Conservation (phyloP, 2,888 invertebrate genomes). For the Drosophila imparisetae region DNA sequence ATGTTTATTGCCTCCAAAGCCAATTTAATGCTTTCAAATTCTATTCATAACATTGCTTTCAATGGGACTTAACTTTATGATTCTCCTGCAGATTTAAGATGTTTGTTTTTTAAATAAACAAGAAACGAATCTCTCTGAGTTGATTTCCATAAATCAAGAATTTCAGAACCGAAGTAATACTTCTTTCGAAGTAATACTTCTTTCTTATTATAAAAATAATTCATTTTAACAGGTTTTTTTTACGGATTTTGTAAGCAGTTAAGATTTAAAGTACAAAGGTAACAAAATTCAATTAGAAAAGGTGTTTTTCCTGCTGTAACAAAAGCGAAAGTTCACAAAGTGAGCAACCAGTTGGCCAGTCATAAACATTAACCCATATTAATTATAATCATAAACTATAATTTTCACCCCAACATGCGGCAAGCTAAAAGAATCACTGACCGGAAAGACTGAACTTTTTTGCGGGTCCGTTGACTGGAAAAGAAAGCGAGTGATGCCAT, state of each 20-base stretch:
- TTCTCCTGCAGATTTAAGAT: constrained; percentile 13
- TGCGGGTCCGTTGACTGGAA: constrained; percentile 30
- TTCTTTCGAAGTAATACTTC: neutral
- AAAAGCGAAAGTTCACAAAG: constrained; percentile 65
- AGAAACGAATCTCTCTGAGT: constrained; percentile 10
- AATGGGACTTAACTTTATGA: constrained; percentile 30
- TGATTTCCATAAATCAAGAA: neutral
- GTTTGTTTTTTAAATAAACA: constrained; percentile 31
- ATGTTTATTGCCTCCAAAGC: constrained; percentile 59
- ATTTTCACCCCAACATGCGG: constrained; percentile 68
- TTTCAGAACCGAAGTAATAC: neutral
- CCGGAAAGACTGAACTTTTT: constrained; percentile 61
- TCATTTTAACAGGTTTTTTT: neutral
- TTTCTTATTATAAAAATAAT: neutral
- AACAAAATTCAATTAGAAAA: constrained; percentile 31
- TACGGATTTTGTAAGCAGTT: neutral
- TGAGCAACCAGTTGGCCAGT: constrained; percentile 32
- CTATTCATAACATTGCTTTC: constrained; percentile 41
- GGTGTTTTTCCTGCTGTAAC: constrained; percentile 12
- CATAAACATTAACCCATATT: constrained; percentile 66
- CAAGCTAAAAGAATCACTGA: constrained; percentile 64
- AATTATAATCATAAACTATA: constrained; percentile 72
- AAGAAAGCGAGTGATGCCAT: constrained; percentile 55
- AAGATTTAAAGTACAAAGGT: constrained; percentile 1
- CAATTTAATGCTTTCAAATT: constrained; percentile 28